Conservation (phyloP, 2,888 invertebrate species). For the Lasius platythorax region DNA sequence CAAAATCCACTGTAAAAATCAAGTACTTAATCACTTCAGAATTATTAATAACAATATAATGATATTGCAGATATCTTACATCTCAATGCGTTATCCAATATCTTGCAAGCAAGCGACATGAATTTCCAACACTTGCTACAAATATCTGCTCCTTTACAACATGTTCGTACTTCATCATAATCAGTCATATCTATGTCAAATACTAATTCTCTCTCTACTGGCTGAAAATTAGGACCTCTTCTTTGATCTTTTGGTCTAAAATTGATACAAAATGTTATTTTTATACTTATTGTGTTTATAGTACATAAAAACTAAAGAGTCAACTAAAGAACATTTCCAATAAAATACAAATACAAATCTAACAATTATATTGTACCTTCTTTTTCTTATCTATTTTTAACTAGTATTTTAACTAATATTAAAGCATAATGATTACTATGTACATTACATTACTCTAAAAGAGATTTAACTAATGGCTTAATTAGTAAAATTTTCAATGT, state of each 20-base stretch:
- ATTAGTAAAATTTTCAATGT: neutral
- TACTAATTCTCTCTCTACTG: conserved; percentile 94
- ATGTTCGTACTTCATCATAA: conserved; percentile 98
- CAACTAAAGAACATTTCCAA: neutral
- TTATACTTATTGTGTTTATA: neutral
- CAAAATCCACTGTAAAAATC: conserved; percentile 94
- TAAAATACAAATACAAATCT: neutral
- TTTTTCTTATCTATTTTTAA: neutral
- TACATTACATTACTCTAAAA: neutral
- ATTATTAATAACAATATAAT: neutral
- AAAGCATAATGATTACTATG: neutral
- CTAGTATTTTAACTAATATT: neutral
- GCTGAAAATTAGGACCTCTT: conserved; percentile 73
- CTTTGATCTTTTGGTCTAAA: conserved; percentile 77
- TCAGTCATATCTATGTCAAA: conserved; percentile 99
- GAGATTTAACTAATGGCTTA: neutral
- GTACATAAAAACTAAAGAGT: neutral
- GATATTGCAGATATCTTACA: conserved; percentile 85
- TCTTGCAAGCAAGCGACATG: conserved; percentile 96
- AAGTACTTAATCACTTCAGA: neutral
- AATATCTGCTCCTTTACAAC: conserved; percentile 96
- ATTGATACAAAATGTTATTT: neutral
- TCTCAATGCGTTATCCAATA: conserved; percentile 94
- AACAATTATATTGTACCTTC: neutral
- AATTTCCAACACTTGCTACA: conserved; percentile 99